phyloP scores from a whole-genome alignment of 2,888 invertebrate species.

The Nasonovia ribisnigri region DNA sequence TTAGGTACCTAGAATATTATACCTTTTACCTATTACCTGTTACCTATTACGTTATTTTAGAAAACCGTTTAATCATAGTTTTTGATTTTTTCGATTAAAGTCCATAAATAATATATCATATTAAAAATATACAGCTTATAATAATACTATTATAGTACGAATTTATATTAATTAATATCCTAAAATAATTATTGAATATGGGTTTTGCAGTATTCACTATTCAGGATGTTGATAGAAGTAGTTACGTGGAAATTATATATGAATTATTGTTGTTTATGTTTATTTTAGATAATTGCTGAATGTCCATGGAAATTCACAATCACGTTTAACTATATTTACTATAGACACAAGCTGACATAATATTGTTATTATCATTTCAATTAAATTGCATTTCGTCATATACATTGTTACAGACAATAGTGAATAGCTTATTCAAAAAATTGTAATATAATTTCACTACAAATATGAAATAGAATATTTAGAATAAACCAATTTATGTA shows the following conservation, averaged over 20 bases:
- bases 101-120: not conserved
- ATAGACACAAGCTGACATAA: not conserved
- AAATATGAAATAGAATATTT: not conserved
- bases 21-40: too few relatives aligned
- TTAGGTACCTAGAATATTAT: too few relatives aligned
- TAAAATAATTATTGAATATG: not conserved
- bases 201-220: not conserved
- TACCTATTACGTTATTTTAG: too few relatives aligned
- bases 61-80: too few relatives aligned
- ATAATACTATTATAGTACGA: not conserved
- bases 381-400: not conserved
- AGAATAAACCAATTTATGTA: not conserved
- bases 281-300: not conserved
- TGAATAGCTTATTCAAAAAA: not conserved
- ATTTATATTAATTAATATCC: not conserved
- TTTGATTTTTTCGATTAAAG: too few relatives aligned
- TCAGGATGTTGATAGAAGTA: not conserved
- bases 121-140: not conserved
- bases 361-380: not conserved
- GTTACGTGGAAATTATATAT: not conserved
- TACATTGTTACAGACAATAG: not conserved
- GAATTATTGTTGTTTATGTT: not conserved
- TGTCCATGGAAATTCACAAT: not conserved
- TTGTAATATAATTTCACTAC: not conserved
- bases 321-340: not conserved